phyloP scores from a whole-genome alignment of 2,888 invertebrate genomes.

The Plemyria rubiginata region DNA sequence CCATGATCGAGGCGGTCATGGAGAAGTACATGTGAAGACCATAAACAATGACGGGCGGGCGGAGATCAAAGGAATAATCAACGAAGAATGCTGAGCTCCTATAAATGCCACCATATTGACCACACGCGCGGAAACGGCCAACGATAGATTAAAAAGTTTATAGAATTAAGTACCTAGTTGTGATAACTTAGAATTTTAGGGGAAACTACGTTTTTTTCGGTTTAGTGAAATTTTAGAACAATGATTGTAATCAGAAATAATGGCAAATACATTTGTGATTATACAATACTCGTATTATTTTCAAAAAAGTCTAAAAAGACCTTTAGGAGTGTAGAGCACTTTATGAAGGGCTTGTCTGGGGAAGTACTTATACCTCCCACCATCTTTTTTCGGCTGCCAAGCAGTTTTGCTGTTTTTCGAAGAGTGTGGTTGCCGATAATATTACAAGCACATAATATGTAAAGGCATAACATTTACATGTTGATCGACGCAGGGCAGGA shows the following conservation, averaged over 20 bases:
- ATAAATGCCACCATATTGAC: neutral
- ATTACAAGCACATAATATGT: no score
- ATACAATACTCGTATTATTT: constrained; percentile 3
- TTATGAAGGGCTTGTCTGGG: no score
- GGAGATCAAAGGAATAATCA: constrained; percentile 6
- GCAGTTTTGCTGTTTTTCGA: no score
- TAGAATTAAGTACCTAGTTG: constrained; percentile 2
- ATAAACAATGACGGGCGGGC: neutral
- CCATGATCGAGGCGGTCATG: constrained; percentile 77
- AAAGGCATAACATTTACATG: no score
- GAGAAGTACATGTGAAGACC: constrained; percentile 60
- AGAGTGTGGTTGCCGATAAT: no score
- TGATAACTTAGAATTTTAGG: constrained; percentile 2
- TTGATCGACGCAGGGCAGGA: no score
- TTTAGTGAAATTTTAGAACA: constrained; percentile 1
- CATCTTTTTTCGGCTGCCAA: no score
- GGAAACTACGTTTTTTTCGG: neutral
- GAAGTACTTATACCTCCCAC: no score
- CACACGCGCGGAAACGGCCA: neutral
- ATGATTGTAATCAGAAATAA: neutral
- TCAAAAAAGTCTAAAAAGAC: neutral
- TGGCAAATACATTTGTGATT: constrained; percentile 8
- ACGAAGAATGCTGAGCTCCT: neutral
- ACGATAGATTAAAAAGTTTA: constrained; percentile 6
- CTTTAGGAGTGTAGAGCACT: no score